A percentile compares a stretch with the other conserved stretches of the same genome.
Conservation (phyloP, 2,888 invertebrate genomes). For the Patella depressa region DNA sequence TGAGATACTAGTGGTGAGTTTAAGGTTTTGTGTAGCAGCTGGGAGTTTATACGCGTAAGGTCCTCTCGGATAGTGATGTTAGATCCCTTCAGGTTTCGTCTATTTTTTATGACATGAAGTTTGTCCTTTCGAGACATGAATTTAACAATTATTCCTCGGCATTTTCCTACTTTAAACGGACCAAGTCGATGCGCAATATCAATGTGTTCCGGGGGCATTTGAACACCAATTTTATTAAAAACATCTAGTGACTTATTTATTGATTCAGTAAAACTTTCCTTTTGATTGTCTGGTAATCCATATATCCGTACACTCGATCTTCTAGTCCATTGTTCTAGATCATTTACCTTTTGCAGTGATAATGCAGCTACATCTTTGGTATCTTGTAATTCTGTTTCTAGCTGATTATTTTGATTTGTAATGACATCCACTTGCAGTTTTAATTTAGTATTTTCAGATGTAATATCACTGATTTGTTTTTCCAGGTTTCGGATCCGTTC, state of each 20-base stretch:
- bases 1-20: conserved; percentile 7
- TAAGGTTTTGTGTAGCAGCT: not conserved
- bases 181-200: not conserved
- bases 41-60: not conserved
- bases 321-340: not conserved
- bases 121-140: not conserved
- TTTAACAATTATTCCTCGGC: not conserved
- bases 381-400: not conserved
- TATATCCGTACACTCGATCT: not conserved
- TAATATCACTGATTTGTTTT: no score
- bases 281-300: not conserved
- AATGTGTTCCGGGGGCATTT: not conserved
- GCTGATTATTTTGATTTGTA: not conserved
- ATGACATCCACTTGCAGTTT: not conserved
- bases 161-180: not conserved
- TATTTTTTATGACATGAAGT: not conserved
- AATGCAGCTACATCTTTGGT: not conserved
- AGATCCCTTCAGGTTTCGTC: not conserved
- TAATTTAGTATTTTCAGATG: not conserved
- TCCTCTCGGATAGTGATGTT: not conserved
- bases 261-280: not conserved
- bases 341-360: not conserved
- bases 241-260: not conserved
- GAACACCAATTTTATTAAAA: not conserved
- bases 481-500: no score